Base-by-base conservation (phyloP, 2,888 invertebrate genomes). In the Panzeria rudis region DNA sequence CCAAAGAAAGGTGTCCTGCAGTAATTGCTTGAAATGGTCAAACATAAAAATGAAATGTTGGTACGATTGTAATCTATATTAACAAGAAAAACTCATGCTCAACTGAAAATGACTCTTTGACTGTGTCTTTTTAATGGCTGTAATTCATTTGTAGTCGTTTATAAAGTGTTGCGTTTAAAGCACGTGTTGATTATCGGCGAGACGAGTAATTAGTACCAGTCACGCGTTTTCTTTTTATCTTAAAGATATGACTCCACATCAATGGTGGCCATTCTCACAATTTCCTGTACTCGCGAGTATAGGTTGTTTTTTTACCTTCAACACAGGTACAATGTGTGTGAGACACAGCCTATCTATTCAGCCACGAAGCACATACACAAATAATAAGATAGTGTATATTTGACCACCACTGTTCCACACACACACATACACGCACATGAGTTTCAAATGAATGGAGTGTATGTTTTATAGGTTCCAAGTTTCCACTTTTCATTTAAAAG, bases 131-230 rank as follows among this genome's bases (percentile, higher is more conserved):
- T 84, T 78, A 72, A 75, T 66, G 38, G 71, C 62, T 54, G 64
- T 56, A 72, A 69, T 64, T 62, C 54, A 73, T 75, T 75, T 25
- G 54, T 72, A 47, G 75, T 54, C 17, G 68, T 82, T 83, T 85
- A 64, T 72, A 64, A 71, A 62, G 52, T 54, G 62, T 80, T 73
- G 50, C 32, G 32, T 75, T 72, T 71, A 35, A 75, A 79, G 82
- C 87, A 86, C 87, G 87, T 86, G 87, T 86, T 86, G 68, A 64
- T 77, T 72, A 82, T 82, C 82, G 56, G 59, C 76, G 71, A 82
- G 75, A 78, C 81, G 38, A 87, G 89, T 89, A 89, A 90, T 90
- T 90, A 90, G 91, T 90, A 91, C 89, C 88, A 90, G 90, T 90
- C 90, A 90, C 91, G 91, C 89, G 56, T 80, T 69, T 68, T 59